Evolutionary conservation across 2,113 vertebrate genomes (phyloP).

Genomic region (Sylvietta virens): DNA sequence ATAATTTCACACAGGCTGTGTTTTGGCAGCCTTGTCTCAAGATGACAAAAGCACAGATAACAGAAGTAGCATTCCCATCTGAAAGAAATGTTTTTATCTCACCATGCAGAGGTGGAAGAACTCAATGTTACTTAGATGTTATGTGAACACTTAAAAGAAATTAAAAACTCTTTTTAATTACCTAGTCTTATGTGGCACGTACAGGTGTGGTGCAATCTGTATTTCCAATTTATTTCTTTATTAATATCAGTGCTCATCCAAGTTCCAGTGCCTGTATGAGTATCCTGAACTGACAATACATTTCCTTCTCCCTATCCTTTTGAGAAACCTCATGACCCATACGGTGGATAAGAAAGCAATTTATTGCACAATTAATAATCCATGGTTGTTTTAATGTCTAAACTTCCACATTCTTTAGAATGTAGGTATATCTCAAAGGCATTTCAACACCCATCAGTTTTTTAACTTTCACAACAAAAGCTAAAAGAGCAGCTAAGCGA

Average conservation of each 20-base stretch:
- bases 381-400: background rate
- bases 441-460: background rate
- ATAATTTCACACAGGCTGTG: background rate
- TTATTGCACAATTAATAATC: background rate
- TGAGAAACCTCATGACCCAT: background rate
- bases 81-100: background rate
- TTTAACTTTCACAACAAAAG: background rate
- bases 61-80: background rate
- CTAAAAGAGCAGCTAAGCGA: background rate
- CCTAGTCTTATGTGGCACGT: background rate
- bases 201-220: background rate
- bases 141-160: background rate
- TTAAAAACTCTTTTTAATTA: background rate
- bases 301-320: background rate
- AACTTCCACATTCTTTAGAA: background rate
- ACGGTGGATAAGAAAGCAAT: background rate
- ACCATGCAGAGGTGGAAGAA: background rate
- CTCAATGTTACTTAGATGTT: background rate
- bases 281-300: background rate
- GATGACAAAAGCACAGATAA: background rate
- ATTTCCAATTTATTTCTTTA: background rate
- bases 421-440: background rate
- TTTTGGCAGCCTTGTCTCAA: background rate
- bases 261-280: background rate
- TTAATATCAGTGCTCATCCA: background rate